Evolutionary conservation across 1,140 invertebrate genomes (phyloP), one percentile per base, ranked within the genome.

Genomic region (Linepithema humile): DNA sequence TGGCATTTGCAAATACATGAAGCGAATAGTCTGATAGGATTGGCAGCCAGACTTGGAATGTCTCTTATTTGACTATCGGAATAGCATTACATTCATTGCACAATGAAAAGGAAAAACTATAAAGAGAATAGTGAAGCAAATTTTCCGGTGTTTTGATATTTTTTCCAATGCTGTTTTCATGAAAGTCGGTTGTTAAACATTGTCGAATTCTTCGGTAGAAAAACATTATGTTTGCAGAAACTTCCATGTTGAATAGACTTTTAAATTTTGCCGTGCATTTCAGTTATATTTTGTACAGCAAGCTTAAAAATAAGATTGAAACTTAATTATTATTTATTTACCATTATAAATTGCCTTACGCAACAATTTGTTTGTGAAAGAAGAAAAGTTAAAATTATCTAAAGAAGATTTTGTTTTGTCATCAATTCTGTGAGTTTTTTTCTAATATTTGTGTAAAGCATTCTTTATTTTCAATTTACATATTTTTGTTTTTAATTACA

Each of bases 1-100:
- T 60, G 38, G 6, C 72, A 74, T 73, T 57, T 38, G 57, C 72
- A n/a, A 74, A 43, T 74, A 74, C 29, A 74, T 29, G 53, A 74
- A 43, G 23, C 72, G n/a, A 53, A 45, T n/a, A 69, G 26, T 15
- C 23, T 15, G 43, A 59, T 59, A 29, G 35, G 9, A 43, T 59
- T 59, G 38, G 23, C 26, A 57, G 38, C 23, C 29, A 35, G 59
- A 29, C 43, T 15, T 23, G 48, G 32, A n/a, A 55, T 35, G 15
- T 12, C 26, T 43, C 26, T 57, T 17, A 32, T n/a, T 60, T 29
- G 70, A 73, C 5, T 72, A 72, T 40, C 38, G 72, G 6, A 74
- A 32, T 53, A 26, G 15, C n/a, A n/a, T 59, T 59, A 73, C 53
- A 29, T 59, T 29, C 35, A 59, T 29, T 40, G 53, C 40, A 9